Base-by-base conservation (phyloP, 2,113 vertebrate species). In the Scytalopus superciliaris region DNA sequence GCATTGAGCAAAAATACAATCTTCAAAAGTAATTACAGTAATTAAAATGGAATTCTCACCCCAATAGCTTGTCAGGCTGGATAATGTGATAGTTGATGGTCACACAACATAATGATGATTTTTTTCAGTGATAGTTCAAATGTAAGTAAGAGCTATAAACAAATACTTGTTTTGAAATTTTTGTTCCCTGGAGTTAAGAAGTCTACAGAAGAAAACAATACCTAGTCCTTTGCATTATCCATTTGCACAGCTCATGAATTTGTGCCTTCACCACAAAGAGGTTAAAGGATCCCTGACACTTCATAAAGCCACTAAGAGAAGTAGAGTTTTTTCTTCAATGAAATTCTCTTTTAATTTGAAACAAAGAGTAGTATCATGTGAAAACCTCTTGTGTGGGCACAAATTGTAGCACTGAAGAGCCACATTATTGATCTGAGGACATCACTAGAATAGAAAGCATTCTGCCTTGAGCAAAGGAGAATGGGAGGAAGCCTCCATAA, bases 81-180 rank as follows among this genome's bases (percentile, higher is more conserved):
- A 87, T 79, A 95, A 97, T 72, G 47, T 91, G 55, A 50, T 16
- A 84, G 27, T 50, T 95, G 40, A 94, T 56, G 80, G 24, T 40
- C 66, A 90, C 13, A 94, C 25, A 87, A 88, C 55, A 85, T 39
- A 66, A 87, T 7, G 4, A 84, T 73, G 47, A 35, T 39, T 87
- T 83, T 96, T 89, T 37, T 55, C 25, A 94, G 3, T 84, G 83
- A 55, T 37, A 77, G n/a, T 33, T 84, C 77, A 93, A 94, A 92
- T 37, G 8, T 57, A 85, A 93, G 8, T 25, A 66, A n/a, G 10
- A 81, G 14, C 9, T 30, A 70, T 10, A 67, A 73, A 57, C 1
- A 11, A 5, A 31, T 0, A 17, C 28, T 69, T 37, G 3, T 39
- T 74, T 63, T 55, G 21, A 56, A 14, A 5, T 39, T 63, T 57